Base-by-base conservation (phyloP, 2,797 vertebrate genomes). In the Fratercula arctica region DNA sequence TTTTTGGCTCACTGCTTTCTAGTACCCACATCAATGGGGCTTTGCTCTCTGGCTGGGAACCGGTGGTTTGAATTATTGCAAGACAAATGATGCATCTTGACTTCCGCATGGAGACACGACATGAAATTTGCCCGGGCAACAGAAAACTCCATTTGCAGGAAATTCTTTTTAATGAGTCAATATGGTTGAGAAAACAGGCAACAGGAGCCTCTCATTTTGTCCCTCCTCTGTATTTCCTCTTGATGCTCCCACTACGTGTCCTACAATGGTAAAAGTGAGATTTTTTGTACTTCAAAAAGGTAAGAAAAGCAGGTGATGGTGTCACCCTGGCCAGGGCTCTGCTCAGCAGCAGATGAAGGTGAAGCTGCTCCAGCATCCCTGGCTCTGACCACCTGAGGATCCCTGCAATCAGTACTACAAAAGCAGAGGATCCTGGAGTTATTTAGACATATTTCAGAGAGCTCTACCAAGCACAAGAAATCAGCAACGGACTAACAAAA, bases 101-200 rank as follows among this genome's bases (percentile, higher is more conserved):
- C 53, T 92, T 70, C 0, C 0, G 45, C 60, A 54, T 3, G 16
- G 50, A 2, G 8, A 59, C 48, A 63, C 5, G 69, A 72, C 60
- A 43, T 50, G 67, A 90, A 73, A 94, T 85, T 82, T 87, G 72
- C 39, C 45, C 20, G 7, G 79, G 66, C 29, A 82, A 81, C 25
- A 92, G 37, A 78, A 85, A 86, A 63, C 4, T 76, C 67, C 48
- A n/a, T 79, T 87, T 91, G 84, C 57, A 93, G 81, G 82, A 73
- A 66, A 45, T 82, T 61, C 0, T 61, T 82, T 90, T 82, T 29
- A 75, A 77, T 39, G 43, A 84, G 46, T 64, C 73, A 69, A 33
- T 45, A 18, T 14, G 7, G 12, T 35, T 95, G 37, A 78, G 72
- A 57, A 75, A 84, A 82, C 19, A 35, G 53, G 46, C 14, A 88